phyloP scores from a whole-genome alignment of 2,113 vertebrate species.

The Phocoena sinus region DNA sequence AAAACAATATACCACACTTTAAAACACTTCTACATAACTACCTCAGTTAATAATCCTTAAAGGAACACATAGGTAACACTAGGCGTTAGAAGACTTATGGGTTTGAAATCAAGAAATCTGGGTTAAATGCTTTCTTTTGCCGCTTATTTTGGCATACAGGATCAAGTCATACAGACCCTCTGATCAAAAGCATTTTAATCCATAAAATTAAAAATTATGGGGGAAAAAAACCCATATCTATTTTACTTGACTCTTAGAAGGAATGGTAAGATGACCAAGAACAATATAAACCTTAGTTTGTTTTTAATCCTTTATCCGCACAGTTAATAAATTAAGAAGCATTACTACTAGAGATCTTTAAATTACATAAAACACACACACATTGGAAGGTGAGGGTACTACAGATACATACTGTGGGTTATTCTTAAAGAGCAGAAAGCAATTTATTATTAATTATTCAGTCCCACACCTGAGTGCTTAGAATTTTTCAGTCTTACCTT shows the following conservation, averaged over 20 bases:
- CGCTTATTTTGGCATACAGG: background rate
- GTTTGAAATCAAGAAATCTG: background rate
- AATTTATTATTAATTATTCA: background rate
- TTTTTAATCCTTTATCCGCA: background rate
- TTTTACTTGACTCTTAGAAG: background rate
- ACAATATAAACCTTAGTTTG: background rate
- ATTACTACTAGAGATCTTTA: background rate
- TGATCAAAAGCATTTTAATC: background rate
- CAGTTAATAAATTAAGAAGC: background rate
- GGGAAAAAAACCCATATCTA: background rate
- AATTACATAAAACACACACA: background rate
- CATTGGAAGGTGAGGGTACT: background rate
- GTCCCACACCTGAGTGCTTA: background rate
- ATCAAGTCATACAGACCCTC: background rate
- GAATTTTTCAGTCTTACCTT: conserved; percentile 37
- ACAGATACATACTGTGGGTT: background rate
- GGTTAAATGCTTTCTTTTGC: background rate
- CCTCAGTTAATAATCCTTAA: background rate
- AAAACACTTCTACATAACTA: background rate
- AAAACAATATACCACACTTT: background rate
- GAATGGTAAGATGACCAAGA: background rate
- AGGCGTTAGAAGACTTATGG: background rate
- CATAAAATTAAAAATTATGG: background rate
- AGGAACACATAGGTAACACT: background rate
- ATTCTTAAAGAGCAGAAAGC: background rate